These are phyloP conservation scores for Herpetotheres cachinnans DNA, from an alignment of 2,113 vertebrate genomes.

Conservation along the genomic window DNA sequence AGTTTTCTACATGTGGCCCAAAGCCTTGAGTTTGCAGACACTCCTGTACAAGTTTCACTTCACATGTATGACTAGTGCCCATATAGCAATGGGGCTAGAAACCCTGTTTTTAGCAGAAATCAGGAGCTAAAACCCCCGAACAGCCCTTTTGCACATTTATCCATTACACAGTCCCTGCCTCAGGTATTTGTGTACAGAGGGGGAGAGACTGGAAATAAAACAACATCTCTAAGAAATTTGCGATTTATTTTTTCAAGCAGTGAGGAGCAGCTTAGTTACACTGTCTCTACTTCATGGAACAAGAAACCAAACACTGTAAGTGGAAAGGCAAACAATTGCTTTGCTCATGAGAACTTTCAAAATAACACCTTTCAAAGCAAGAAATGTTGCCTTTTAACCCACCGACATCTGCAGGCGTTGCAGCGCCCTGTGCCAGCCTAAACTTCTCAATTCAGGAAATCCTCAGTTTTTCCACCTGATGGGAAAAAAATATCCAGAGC, in stretches of 20 bases:
- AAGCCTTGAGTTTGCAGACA: neutral
- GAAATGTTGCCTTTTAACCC: conserved; percentile 30
- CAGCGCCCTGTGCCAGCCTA: neutral
- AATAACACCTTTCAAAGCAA: conserved; percentile 49
- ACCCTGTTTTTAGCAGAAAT: neutral
- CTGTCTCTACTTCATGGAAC: conserved; percentile 34
- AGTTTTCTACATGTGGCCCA: neutral
- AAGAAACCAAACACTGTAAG: conserved; percentile 64
- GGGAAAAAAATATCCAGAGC: neutral
- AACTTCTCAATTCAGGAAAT: neutral
- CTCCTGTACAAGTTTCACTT: neutral
- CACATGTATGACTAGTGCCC: too few relatives aligned
- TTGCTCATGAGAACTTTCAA: conserved; percentile 60
- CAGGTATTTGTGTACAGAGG: neutral
- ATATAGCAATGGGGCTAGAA: neutral
- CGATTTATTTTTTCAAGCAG: conserved; percentile 26
- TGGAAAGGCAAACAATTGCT: conserved; percentile 67
- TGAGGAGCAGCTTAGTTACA: conserved; percentile 59
- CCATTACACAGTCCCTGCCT: neutral
- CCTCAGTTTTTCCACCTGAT: neutral
- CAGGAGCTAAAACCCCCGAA: neutral
- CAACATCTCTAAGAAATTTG: conserved; percentile 6
- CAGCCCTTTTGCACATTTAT: neutral
- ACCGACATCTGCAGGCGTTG: neutral
- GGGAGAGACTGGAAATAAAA: neutral